Percentiles rank a stretch among this genome's conserved stretches.
Evolutionary conservation across 2,888 invertebrate species (phyloP).

Genomic region (Lottia scabra): DNA sequence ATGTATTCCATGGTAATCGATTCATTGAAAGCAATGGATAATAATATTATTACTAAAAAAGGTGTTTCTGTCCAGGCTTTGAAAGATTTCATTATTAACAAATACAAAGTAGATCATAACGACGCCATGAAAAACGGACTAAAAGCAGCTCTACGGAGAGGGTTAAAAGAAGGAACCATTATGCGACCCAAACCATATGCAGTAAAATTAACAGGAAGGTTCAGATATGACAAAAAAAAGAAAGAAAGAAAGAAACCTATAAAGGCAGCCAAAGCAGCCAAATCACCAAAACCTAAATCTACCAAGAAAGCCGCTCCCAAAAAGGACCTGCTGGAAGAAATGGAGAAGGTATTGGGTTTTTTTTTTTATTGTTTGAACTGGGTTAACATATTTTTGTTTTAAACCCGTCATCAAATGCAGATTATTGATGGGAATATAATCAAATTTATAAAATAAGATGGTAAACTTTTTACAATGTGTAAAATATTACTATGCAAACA

Average conservation of each 20-base stretch:
- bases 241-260: constrained; percentile 28
- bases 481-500: no score
- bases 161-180: constrained; percentile 38
- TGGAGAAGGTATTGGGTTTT: no score
- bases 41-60: no score
- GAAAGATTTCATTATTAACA: constrained; percentile 44
- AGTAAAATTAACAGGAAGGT: constrained; percentile 35
- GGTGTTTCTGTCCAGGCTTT: constrained; percentile 47
- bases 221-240: constrained; percentile 33
- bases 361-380: no score
- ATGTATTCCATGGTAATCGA: constrained; percentile 41
- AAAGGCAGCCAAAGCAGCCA: constrained; percentile 6
- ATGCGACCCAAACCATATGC: constrained; percentile 41
- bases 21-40: constrained; percentile 34
- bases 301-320: no score
- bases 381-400: no score
- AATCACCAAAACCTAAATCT: no score
- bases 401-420: no score
- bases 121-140: constrained; percentile 33
- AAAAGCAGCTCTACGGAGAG: constrained; percentile 44
- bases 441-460: no score
- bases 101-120: constrained; percentile 39
- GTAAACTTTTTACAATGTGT: no score
- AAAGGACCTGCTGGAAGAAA: no score
- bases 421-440: no score